Conservation (phyloP, 2,797 vertebrate genomes). For the Poecilia wingei region DNA sequence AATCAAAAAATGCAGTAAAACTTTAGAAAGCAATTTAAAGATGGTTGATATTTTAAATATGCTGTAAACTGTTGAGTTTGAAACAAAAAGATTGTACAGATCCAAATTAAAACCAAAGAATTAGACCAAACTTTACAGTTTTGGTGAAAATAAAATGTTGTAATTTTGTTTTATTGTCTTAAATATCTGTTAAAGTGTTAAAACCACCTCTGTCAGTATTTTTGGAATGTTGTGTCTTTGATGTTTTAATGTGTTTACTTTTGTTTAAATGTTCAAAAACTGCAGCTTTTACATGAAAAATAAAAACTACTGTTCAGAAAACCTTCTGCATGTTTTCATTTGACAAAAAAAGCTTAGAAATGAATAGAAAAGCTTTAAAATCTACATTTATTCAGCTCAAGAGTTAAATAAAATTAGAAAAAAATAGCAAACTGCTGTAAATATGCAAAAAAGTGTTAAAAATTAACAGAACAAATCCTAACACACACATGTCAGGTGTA, state of each 20-base stretch:
- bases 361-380: neutral
- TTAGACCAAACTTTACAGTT: neutral
- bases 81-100: neutral
- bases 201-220: conserved; percentile 36
- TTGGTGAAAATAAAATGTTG: neutral
- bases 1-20: neutral
- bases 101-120: neutral
- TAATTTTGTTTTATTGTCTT: neutral
- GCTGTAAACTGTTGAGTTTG: neutral
- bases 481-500: no score
- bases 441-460: neutral
- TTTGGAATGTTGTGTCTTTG: conserved; percentile 30
- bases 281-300: conserved; percentile 15
- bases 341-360: neutral
- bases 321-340: neutral
- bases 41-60: neutral
- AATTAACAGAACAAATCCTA: no score
- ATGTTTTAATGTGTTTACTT: neutral
- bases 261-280: neutral
- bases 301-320: conserved; percentile 1
- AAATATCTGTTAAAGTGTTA: conserved; percentile 7
- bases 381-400: neutral
- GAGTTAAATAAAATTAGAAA: neutral
- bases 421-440: neutral
- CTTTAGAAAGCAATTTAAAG: neutral